Base-by-base conservation (phyloP, 2,113 vertebrate genomes). In the Eptesicus fuscus region DNA sequence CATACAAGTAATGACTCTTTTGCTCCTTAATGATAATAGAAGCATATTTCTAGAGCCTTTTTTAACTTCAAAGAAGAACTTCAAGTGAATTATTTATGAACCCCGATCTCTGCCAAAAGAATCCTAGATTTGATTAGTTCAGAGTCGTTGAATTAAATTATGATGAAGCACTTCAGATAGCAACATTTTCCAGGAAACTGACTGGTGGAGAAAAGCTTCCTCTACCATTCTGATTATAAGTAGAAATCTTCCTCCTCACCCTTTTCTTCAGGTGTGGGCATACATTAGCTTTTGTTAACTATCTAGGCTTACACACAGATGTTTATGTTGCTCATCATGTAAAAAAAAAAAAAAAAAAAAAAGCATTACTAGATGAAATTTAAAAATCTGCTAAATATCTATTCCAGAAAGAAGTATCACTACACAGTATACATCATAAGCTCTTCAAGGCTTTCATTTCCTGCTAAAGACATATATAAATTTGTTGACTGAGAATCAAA, bases 21-120 rank as follows among this genome's bases (percentile, higher is more conserved):
- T 74, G 47, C 42, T 80, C 37, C 9, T 49, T 83, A 74, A 40
- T 73, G 42, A 79, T 56, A 76, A 91, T 47, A 4, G 30, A 63
- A 93, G 7, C 9, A 42, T 10, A n/a, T 51, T 90, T 70, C 40
- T 70, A 49, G 18, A 85, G 4, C 0, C 11, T 61, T 88, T 71
- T 59, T 88, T 51, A 49, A 63, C 30, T 84, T 83, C 37, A 78
- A 86, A 86, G 25, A 89, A 95, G 35, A 96, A 42, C 79, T 59
- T 73, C 51, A 85, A 93, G 10, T 77, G 1, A 23, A 73, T 88
- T 88, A n/a, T 78, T 86, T 93, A 79, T 67, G 22, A 89, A 86
- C 5, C 2, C 11, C 30, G 0, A 67, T 86, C 11, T 91, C 67
- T 56, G 35, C 37, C 65, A 77, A 70, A 91, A 20, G 0, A 23